Percentiles rank a stretch among this genome's conserved stretches.
phyloP scores from a whole-genome alignment of 2,888 invertebrate genomes.

The Dermolepida albohirtum region DNA sequence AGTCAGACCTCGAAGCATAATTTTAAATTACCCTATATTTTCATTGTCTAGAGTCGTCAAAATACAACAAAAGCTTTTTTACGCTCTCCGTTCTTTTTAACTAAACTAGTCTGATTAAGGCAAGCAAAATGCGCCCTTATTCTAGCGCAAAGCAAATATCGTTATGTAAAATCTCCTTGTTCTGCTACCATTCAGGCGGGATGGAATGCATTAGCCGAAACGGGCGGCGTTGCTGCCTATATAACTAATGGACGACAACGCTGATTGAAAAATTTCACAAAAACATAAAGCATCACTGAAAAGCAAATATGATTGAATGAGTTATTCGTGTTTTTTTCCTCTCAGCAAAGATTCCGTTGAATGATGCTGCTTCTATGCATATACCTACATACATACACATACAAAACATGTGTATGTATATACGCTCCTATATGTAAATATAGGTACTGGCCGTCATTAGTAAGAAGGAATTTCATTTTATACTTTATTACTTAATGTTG shows the following conservation, averaged over 20 bases:
- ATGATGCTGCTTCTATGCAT: constrained; percentile 7
- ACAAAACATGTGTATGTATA: background rate
- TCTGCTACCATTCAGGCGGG: constrained; percentile 58
- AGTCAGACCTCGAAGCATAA: constrained; percentile 47
- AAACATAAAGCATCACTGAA: constrained; percentile 60
- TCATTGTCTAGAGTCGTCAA: constrained; percentile 63
- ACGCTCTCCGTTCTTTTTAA: constrained; percentile 49
- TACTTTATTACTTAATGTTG: constrained; percentile 25
- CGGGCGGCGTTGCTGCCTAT: constrained; percentile 59
- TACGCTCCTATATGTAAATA: background rate
- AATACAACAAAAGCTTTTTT: constrained; percentile 63
- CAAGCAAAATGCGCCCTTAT: constrained; percentile 64
- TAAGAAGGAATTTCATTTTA: constrained; percentile 13
- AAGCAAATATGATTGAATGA: constrained; percentile 62
- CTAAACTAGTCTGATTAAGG: constrained; percentile 64
- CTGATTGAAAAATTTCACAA: constrained; percentile 65
- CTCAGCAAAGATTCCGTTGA: constrained; percentile 2
- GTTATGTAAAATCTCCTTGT: constrained; percentile 62
- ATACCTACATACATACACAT: constrained; percentile 2
- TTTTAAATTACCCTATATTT: constrained; percentile 62
- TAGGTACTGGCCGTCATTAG: background rate
- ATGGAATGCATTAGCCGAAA: constrained; percentile 63
- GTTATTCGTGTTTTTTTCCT: constrained; percentile 40
- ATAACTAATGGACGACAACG: constrained; percentile 66
- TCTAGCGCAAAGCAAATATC: constrained; percentile 58